These are phyloP conservation scores for Paratrypauchen microcephalus DNA, from an alignment of 2,797 vertebrate genomes.

Conservation along the genomic window DNA sequence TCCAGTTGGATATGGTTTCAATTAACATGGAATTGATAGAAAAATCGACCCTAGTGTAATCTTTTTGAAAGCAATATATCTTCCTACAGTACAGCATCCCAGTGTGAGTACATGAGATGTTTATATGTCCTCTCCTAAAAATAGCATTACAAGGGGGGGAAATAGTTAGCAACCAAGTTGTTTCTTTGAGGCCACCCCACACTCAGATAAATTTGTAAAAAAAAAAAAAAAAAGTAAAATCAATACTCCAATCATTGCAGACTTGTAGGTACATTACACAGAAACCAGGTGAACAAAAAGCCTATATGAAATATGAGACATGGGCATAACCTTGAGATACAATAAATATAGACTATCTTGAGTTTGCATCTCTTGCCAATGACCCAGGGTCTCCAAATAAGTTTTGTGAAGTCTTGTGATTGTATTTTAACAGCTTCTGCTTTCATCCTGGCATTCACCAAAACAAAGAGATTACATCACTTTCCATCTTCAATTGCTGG, in stretches of 20 bases:
- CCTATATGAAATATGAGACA: not conserved
- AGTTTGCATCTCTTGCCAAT: constrained; percentile 10
- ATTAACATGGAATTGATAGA: constrained; percentile 36
- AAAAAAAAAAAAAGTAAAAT: not conserved
- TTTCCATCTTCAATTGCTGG: constrained; percentile 3
- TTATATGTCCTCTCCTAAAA: constrained; percentile 14
- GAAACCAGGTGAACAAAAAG: not conserved
- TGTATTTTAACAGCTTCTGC: constrained; percentile 29
- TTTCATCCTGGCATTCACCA: constrained; percentile 12
- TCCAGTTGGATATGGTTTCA: constrained; percentile 32
- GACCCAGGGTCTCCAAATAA: not conserved
- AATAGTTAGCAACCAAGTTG: not conserved
- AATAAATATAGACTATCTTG: constrained; percentile 28
- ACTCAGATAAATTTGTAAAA: not conserved
- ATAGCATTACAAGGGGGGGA: not conserved
- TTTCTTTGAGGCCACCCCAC: not conserved
- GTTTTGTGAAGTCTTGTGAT: constrained; percentile 58
- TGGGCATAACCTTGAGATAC: constrained; percentile 21
- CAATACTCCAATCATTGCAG: not conserved
- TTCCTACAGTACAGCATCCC: not conserved
- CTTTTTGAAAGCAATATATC: not conserved
- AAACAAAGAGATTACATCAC: constrained; percentile 1
- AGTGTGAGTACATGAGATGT: constrained; percentile 1
- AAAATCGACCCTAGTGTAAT: constrained; percentile 17
- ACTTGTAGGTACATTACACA: not conserved